A percentile compares a stretch with the other conserved stretches of the same genome.
phyloP scores from a whole-genome alignment of 2,113 vertebrate genomes.

The Myotis yumanensis region DNA sequence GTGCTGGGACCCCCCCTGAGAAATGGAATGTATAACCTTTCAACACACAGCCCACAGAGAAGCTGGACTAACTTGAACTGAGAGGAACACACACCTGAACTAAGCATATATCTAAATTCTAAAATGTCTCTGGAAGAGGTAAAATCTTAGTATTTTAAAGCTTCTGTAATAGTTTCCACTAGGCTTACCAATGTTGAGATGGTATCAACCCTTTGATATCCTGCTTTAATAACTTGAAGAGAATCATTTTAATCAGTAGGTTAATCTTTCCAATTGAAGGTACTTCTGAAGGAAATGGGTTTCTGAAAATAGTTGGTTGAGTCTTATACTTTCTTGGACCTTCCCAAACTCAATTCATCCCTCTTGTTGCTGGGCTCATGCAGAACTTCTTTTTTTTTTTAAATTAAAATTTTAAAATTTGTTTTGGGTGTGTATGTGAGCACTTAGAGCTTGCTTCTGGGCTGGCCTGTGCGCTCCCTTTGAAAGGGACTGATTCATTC shows the following conservation, averaged over 20 bases:
- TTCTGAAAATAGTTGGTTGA: neutral
- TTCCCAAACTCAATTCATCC: neutral
- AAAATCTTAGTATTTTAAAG: neutral
- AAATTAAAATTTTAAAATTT: neutral
- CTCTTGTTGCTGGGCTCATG: neutral
- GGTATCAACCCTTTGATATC: neutral
- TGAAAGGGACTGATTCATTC: constrained; percentile 5
- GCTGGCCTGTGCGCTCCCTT: neutral
- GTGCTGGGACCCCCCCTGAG: neutral
- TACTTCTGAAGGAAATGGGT: neutral
- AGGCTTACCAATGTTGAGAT: neutral
- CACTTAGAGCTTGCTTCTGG: neutral
- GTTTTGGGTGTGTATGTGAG: neutral
- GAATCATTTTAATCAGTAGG: neutral
- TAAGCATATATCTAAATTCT: neutral
- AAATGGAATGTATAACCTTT: neutral
- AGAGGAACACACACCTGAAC: neutral
- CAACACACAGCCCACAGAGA: neutral
- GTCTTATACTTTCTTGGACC: neutral
- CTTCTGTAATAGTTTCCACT: neutral
- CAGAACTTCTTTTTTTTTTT: neutral
- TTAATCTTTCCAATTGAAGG: neutral
- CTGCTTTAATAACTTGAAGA: neutral
- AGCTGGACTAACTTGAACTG: neutral
- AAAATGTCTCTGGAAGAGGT: neutral